Evolutionary conservation across 2,113 vertebrate genomes (phyloP).

Genomic region (Dryoscopus gambensis): DNA sequence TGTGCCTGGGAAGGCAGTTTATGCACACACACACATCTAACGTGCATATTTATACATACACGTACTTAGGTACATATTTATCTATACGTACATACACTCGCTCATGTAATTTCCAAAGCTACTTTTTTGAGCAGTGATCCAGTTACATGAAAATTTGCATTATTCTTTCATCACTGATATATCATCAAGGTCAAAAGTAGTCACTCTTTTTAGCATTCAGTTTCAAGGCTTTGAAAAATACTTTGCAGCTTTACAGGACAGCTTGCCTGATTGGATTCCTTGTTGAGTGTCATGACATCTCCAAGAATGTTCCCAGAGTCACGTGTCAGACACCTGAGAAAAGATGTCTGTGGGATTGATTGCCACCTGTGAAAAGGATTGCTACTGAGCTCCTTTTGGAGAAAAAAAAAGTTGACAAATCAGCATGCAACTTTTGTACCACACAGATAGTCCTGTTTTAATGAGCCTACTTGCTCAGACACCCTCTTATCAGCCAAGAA

Average conservation of each 20-base stretch:
- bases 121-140: neutral
- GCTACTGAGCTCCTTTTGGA: neutral
- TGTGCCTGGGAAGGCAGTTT: neutral
- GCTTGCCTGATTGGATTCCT: neutral
- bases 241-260: neutral
- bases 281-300: neutral
- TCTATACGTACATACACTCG: neutral
- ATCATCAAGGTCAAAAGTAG: neutral
- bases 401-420: neutral
- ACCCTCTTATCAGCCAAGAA: neutral
- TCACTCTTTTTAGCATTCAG: neutral
- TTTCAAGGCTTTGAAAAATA: neutral
- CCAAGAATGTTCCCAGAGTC: neutral
- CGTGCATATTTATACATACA: accelerated
- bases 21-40: neutral
- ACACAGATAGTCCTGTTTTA: neutral
- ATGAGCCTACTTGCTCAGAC: neutral
- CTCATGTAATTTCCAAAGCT: neutral
- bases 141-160: neutral
- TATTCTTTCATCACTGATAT: neutral
- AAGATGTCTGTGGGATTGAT: neutral
- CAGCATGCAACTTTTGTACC: neutral
- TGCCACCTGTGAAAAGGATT: neutral
- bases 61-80: accelerated
- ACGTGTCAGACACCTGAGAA: neutral